Conservation (phyloP, 2,888 invertebrate species). For the Boloria euphrosyne region DNA sequence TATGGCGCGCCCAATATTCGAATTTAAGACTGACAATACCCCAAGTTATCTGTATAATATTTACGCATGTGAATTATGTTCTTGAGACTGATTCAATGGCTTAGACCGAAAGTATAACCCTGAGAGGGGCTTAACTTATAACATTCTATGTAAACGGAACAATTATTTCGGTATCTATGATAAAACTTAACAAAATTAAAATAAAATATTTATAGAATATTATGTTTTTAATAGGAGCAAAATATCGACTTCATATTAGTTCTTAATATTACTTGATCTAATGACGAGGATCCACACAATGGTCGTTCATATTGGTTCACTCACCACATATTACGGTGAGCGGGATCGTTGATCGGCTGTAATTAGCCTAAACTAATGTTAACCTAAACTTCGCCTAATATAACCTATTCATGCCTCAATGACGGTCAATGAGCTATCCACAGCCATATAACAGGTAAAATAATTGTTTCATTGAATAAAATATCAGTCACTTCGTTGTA, state of each 20-base stretch:
- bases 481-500: too few relatives aligned
- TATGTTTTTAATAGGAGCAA: too few relatives aligned
- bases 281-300: conserved; percentile 10
- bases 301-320: conserved; percentile 15
- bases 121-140: too few relatives aligned
- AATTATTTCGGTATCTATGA: too few relatives aligned
- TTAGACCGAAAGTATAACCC: too few relatives aligned
- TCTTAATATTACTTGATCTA: not conserved
- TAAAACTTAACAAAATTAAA: too few relatives aligned
- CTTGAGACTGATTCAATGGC: too few relatives aligned
- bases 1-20: not conserved
- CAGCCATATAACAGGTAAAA: not conserved
- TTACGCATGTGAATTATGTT: not conserved
- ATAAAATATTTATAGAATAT: too few relatives aligned
- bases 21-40: not conserved
- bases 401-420: conserved; percentile 19
- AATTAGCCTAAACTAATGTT: conserved; percentile 23
- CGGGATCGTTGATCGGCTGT: conserved; percentile 22
- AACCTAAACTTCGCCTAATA: conserved; percentile 21
- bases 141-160: too few relatives aligned
- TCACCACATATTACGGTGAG: conserved; percentile 22
- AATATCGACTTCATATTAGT: too few relatives aligned
- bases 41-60: too few relatives aligned
- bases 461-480: not conserved
- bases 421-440: not conserved